A percentile compares a stretch with the other conserved stretches of the same genome.
These are phyloP conservation scores for Cephalophus harveyi DNA, from an alignment of 2,113 vertebrate species.

Conservation along the genomic window DNA sequence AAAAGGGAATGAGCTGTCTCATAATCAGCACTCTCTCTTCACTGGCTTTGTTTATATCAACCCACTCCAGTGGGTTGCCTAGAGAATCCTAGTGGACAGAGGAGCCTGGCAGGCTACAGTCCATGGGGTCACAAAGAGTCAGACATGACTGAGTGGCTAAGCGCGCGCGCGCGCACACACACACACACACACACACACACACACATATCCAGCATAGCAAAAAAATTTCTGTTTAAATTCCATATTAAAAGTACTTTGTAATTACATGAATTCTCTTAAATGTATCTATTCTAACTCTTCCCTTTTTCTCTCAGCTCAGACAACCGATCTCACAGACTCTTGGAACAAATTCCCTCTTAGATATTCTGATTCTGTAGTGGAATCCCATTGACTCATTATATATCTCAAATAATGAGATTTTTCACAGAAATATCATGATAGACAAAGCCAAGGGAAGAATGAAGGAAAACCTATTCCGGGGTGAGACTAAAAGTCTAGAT, in stretches of 20 bases:
- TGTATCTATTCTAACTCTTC: background rate
- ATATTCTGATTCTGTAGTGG: background rate
- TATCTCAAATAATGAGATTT: background rate
- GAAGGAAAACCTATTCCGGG: background rate
- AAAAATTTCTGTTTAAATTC: constrained; percentile 11
- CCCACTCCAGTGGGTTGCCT: background rate
- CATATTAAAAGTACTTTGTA: background rate
- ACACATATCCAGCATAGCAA: background rate
- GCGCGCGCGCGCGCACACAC: no score
- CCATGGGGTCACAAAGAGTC: background rate
- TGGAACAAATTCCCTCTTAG: background rate
- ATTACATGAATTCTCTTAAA: background rate
- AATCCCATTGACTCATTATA: background rate
- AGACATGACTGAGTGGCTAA: background rate
- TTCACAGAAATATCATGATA: background rate
- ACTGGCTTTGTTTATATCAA: background rate
- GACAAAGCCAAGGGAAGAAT: background rate
- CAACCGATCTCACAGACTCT: background rate
- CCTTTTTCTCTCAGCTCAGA: background rate
- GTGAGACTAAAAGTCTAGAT: background rate
- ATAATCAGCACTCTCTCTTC: background rate
- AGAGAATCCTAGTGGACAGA: background rate
- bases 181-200: background rate
- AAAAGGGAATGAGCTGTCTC: background rate
- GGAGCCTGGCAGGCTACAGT: background rate